phyloP scores from a whole-genome alignment of 2,113 vertebrate species.

The Toxotes jaculatrix region DNA sequence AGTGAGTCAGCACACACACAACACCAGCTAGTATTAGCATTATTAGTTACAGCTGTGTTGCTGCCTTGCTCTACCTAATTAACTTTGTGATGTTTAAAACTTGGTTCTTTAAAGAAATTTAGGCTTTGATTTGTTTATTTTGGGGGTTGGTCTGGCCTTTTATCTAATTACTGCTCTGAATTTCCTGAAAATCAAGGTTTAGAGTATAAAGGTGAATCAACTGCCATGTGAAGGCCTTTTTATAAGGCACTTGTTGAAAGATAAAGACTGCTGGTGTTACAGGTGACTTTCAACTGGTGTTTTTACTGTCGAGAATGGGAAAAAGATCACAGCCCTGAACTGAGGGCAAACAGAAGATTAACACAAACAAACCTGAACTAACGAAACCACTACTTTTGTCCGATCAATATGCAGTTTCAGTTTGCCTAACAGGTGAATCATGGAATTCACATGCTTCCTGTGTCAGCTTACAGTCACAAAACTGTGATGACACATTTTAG shows the following conservation, averaged over 20 bases:
- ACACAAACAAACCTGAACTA: slow-evolving; percentile 68
- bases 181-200: no score
- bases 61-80: no score
- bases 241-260: background rate
- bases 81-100: background rate
- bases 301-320: background rate
- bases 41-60: no score
- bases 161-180: no score
- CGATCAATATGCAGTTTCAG: slow-evolving; percentile 37
- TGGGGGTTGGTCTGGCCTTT: no score
- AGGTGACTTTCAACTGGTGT: background rate
- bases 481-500: background rate
- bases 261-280: background rate
- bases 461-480: background rate
- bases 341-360: slow-evolving; percentile 54
- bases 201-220: background rate
- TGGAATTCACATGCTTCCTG: background rate
- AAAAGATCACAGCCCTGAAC: slow-evolving; percentile 62
- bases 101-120: no score
- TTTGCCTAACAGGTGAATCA: background rate
- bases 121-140: background rate
- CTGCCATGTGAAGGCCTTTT: background rate
- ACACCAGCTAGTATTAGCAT: no score
- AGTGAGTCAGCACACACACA: no score
- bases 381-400: slow-evolving; percentile 24